phyloP scores from a whole-genome alignment of 2,113 vertebrate species.

The Percopsis transmontana region DNA sequence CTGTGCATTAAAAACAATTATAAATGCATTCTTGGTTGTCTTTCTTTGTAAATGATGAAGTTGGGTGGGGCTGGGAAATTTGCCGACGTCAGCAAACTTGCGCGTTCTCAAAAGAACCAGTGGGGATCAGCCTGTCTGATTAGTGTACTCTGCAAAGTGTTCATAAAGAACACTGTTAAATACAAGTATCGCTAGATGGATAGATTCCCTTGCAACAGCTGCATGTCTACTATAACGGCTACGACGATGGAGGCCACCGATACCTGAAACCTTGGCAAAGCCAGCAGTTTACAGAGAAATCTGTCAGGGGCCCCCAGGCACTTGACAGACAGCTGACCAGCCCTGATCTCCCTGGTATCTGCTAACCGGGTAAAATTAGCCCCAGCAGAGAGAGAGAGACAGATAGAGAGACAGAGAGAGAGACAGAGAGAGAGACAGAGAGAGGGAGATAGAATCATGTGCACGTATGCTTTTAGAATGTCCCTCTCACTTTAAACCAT shows the following conservation, averaged over 20 bases:
- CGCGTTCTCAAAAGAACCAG: too few relatives aligned
- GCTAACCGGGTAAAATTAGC: slow-evolving; percentile 62
- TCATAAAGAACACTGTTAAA: not conserved
- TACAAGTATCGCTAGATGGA: slow-evolving; percentile 1
- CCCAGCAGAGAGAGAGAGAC: not conserved
- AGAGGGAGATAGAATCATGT: slow-evolving; percentile 48
- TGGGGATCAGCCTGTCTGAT: too few relatives aligned
- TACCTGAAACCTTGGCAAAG: slow-evolving; percentile 54
- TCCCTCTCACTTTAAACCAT: slow-evolving; percentile 47
- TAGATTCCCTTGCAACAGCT: slow-evolving; percentile 52
- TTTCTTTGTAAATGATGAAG: not conserved
- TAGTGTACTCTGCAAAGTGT: too few relatives aligned
- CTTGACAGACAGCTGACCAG: slow-evolving; percentile 66
- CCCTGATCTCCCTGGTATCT: slow-evolving; percentile 62
- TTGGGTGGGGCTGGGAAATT: not conserved
- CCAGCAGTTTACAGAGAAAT: slow-evolving; percentile 31
- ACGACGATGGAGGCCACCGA: slow-evolving; percentile 17
- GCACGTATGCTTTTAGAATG: slow-evolving; percentile 52
- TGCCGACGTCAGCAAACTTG: slow-evolving; percentile 4
- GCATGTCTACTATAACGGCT: slow-evolving; percentile 26
- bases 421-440: not conserved
- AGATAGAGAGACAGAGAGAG: not conserved
- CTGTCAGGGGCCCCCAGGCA: slow-evolving; percentile 37
- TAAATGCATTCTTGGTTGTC: too few relatives aligned
- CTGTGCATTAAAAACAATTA: not conserved